Base-by-base conservation (phyloP, 2,797 vertebrate genomes). In the Anguilla megastoma region DNA sequence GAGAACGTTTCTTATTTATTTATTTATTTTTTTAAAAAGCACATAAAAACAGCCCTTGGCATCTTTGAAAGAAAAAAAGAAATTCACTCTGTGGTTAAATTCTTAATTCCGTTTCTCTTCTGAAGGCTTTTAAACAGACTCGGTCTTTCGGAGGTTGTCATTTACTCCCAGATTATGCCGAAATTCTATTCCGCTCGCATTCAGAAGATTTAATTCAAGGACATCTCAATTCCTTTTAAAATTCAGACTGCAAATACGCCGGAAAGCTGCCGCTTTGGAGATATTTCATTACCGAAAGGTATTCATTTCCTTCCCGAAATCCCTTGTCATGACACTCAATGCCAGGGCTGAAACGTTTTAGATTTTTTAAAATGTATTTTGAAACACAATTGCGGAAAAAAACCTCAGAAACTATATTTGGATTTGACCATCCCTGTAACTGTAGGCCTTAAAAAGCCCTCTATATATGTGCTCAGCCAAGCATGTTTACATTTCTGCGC, bases 281-380 rank as follows among this genome's bases (percentile, higher is more conserved):
- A 95, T 95, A 95, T 95, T 95, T 95, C 93, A 95, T 95, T 94
- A 95, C 94, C 90, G 93, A 95, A 93, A 93, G 91, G 93, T 93
- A 93, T 94, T 94, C 93, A 94, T 95, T 95, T 95, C 93, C 94
- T 94, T 92, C 87, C 88, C 91, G 89, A 93, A 94, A 95, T 94
- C 92, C 92, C 92, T 92, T 92, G 93, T 94, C 88, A 74, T 92
- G 76, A 80, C 41, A 80, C 93, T 91, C 89, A 89, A 92, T 52
- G 82, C 82, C 27, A n/a, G 14, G n/a, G 76, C 41, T 80, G 45
- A 18, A 48, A 80, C 2, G 36, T 45, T 80, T 80, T 30, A 76
- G 12, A 76, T 41, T 80, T 80, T 80, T 80, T 41, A 36, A 36
- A 36, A 45, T 80, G 21, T 45, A 80, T 33, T 84, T 84, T 56